Base-by-base conservation (phyloP, 2,888 invertebrate species). In the Volucella inanis region DNA sequence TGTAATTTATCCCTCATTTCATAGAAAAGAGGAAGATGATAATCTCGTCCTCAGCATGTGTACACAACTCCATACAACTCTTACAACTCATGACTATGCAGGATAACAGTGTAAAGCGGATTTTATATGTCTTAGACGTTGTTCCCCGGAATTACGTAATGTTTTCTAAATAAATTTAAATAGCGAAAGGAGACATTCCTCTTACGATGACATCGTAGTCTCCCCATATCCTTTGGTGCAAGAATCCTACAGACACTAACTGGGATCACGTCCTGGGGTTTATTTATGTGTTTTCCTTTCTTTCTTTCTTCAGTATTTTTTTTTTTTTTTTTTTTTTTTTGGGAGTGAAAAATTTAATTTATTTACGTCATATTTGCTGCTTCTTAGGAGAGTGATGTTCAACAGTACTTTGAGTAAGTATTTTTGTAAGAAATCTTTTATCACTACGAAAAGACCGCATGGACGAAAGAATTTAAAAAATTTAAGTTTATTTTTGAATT, bases 1-100 rank as follows among this genome's bases (percentile, higher is more conserved):
- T 47, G 62, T 74, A 65, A 74, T 64, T 64, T 65, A 74, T 74
- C 55, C 64, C 39, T 74, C 74, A 65, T 74, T 74, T 49, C 18
- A 39, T 55, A 50, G 39, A 8, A 10, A 22, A 22, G 18, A 57
- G 57, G n/a, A 6, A 31, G 31, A 31, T 31, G 31, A 6, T 31
- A 31, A n/a, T n/a, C 31, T 31, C 31, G 31, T 4, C 31, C 4
- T 31, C 6, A 6, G 31, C 6, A 31, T 6, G 31, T 6, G 31
- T 31, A 31, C 31, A 31, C 47, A 45, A 55, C 15, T 15, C 57
- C 38, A 31, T 62, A 31, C 31, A 31, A 31, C 31, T 47, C 38
- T 47, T 62, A 31, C 31, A 31, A 31, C 31, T 47, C 10, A n/a
- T 22, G 59, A 59, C 59, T 54, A 31, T n/a, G 9, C 12, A 4